phyloP scores from a whole-genome alignment of 2,113 vertebrate genomes.

The Laticauda colubrina region DNA sequence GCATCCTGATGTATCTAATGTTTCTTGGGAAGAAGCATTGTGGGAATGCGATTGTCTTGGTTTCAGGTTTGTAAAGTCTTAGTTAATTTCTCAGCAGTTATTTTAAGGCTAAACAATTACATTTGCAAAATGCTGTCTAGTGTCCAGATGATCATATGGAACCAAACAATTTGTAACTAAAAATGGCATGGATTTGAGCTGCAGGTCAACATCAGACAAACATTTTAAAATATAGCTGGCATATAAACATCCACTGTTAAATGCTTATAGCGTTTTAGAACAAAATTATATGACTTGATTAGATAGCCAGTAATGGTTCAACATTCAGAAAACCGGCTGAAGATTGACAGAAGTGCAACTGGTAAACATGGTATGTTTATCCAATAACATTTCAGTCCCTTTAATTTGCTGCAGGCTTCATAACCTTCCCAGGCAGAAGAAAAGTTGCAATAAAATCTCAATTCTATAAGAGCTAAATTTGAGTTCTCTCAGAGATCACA shows the following conservation, averaged over 20 bases:
- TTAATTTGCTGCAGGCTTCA: background rate
- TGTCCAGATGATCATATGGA: background rate
- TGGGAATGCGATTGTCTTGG: background rate
- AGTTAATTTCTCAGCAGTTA: background rate
- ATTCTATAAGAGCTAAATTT: background rate
- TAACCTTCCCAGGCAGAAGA: background rate
- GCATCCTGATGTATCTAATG: background rate
- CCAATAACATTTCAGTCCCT: background rate
- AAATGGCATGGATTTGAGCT: background rate
- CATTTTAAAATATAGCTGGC: background rate
- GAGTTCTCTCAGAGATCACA: background rate
- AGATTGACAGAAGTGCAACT: background rate
- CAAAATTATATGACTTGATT: background rate
- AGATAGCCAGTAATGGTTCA: background rate
- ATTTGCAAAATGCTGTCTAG: background rate
- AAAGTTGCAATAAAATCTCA: background rate
- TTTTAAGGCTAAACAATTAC: background rate
- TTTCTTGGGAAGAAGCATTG: background rate
- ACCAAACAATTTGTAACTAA: background rate
- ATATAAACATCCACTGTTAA: background rate
- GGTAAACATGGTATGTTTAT: background rate
- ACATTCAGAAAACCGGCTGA: background rate
- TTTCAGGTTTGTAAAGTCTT: background rate
- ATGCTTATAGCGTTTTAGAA: background rate
- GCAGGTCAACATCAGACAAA: background rate